Conservation (phyloP, 2,888 invertebrate species). For the Agrotis exclamationis region DNA sequence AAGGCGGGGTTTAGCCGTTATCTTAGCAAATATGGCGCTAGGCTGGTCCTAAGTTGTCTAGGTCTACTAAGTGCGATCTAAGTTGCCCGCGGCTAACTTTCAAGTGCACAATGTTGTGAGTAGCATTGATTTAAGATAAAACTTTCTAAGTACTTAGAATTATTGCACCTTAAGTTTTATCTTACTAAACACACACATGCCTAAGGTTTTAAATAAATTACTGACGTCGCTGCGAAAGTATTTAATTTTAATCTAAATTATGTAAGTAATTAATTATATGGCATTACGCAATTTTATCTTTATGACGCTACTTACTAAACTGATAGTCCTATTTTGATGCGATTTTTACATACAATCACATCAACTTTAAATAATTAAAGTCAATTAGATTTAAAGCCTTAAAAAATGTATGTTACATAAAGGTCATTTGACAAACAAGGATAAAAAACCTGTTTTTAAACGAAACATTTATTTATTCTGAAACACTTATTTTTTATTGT, state of each 20-base stretch:
- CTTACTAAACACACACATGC: neutral
- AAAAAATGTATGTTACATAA: neutral
- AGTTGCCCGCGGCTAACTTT: constrained; percentile 62
- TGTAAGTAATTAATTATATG: neutral
- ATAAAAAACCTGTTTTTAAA: neutral
- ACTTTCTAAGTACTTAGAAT: constrained; percentile 61
- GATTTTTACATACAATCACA: neutral
- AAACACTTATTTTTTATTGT: neutral
- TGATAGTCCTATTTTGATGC: neutral
- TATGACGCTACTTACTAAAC: neutral
- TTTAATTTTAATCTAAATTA: constrained; percentile 4
- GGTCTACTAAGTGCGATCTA: constrained; percentile 50
- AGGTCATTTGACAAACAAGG: neutral
- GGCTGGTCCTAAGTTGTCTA: constrained; percentile 48
- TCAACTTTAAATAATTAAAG: neutral
- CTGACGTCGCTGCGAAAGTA: neutral
- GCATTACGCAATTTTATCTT: neutral
- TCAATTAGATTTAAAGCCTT: neutral
- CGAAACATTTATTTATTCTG: neutral
- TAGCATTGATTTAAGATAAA: constrained; percentile 55
- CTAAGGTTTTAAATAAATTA: neutral
- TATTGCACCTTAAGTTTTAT: constrained; percentile 25
- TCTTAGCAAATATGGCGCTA: constrained; percentile 62
- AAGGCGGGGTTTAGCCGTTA: constrained; percentile 65
- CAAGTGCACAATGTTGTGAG: constrained; percentile 56